phyloP scores from a whole-genome alignment of 2,113 vertebrate species.

The Kobus ellipsiprymnus region DNA sequence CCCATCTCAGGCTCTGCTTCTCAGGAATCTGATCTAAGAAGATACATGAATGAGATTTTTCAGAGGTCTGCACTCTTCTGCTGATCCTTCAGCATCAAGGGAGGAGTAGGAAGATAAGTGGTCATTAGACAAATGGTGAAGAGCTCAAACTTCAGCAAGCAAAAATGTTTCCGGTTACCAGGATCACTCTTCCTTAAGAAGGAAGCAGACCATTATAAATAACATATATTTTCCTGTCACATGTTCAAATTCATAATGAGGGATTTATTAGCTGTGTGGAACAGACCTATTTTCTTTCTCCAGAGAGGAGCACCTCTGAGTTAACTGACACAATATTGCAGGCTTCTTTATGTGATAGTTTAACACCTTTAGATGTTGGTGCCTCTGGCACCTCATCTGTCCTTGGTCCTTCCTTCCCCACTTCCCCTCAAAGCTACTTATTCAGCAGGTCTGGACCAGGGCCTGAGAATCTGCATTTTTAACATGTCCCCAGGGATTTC shows the following conservation, averaged over 20 bases:
- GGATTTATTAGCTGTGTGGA: neutral
- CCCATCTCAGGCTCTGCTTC: neutral
- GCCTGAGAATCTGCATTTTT: neutral
- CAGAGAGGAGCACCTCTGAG: neutral
- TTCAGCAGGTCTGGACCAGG: neutral
- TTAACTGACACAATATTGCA: neutral
- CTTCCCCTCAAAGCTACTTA: neutral
- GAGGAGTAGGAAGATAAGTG: neutral
- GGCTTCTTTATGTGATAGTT: neutral
- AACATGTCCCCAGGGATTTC: neutral
- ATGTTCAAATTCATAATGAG: constrained; percentile 21
- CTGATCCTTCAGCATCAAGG: neutral
- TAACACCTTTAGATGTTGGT: neutral
- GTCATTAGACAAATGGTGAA: neutral
- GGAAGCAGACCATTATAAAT: neutral
- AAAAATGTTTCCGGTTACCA: neutral
- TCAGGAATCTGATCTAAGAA: neutral
- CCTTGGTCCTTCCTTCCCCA: neutral
- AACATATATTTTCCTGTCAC: constrained; percentile 21
- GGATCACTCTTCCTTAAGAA: neutral
- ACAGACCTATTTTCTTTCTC: neutral
- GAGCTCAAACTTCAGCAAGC: neutral
- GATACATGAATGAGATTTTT: neutral
- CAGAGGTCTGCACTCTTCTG: neutral
- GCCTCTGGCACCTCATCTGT: neutral